These are phyloP conservation scores for Plecotus auritus DNA, from an alignment of 2,113 vertebrate genomes.

Conservation along the genomic window DNA sequence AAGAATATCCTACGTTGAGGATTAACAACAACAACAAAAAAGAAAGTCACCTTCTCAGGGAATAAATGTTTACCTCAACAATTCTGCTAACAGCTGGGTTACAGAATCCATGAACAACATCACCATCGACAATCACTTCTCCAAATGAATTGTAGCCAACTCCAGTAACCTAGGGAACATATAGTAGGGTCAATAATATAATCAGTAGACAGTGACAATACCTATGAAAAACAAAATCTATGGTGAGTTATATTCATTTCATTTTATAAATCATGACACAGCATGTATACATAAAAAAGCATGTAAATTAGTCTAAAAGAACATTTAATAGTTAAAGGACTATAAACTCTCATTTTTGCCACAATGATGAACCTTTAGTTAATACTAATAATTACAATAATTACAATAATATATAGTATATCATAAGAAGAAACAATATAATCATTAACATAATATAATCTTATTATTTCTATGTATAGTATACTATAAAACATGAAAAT, in stretches of 20 bases:
- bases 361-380: background rate
- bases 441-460: background rate
- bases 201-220: background rate
- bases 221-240: background rate
- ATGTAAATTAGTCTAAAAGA: background rate
- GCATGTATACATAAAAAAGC: background rate
- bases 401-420: background rate
- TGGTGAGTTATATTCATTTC: background rate
- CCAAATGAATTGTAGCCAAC: constrained; percentile 96
- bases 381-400: background rate
- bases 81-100: constrained; percentile 90
- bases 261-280: background rate
- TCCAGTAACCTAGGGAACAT: constrained; percentile 89
- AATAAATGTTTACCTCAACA: constrained; percentile 88
- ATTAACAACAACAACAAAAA: background rate
- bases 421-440: background rate
- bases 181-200: constrained; percentile 26
- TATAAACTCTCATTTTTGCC: background rate
- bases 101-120: constrained; percentile 92
- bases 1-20: too few relatives aligned
- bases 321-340: background rate
- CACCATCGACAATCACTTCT: constrained; percentile 91
- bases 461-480: background rate
- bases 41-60: background rate
- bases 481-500: constrained; percentile 11